Evolutionary conservation across 2,797 vertebrate genomes (phyloP), one percentile per base, ranked within the genome.

Genomic region (Acanthopagrus latus): DNA sequence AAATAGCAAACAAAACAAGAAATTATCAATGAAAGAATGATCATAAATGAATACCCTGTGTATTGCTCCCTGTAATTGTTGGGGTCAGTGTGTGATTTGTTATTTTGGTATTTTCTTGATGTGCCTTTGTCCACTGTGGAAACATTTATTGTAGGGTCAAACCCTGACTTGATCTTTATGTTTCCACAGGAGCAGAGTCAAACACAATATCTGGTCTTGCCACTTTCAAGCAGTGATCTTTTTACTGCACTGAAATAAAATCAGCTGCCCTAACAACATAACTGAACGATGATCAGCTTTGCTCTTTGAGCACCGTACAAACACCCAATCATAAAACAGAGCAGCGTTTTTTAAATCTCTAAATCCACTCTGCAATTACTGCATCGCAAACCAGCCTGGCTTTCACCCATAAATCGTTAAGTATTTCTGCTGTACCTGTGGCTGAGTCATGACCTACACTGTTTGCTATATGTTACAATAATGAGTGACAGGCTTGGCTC

Each of bases 401-500:
- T 1, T 25, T 6, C 16, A 47, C 5, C 7, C 8, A 51, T 55
- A 52, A 59, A 29, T 60, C 17, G 3, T 54, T n/a, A 20, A 50
- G 14, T 51, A 21, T 60, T 23, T 58, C 17, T 5, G 3, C 1
- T 29, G 14, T 27, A 27, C 4, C 25, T 60, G 13, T 33, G 7
- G 60, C 14, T 57, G 25, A n/a, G 1, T 52, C 18, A 48, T 12
- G 0, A 7, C 7, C 7, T 18, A 29, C 1, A 62, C 12, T 33
- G 29, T 50, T 78, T 65, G 21, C 7, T 20, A 47, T 20, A 47
- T 71, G 25, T 58, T 47, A n/a, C 68, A 47, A 6, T 84, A 75
- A 80, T 60, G 54, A 75, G 54, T 57, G 77, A 60, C 74, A 89
- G 62, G 25, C 54, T 69, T 6, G 17, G 33, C 21, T 71, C 74